These are phyloP conservation scores for Coregonus ussuriensis DNA, from an alignment of 2,797 vertebrate species.

Conservation along the genomic window DNA sequence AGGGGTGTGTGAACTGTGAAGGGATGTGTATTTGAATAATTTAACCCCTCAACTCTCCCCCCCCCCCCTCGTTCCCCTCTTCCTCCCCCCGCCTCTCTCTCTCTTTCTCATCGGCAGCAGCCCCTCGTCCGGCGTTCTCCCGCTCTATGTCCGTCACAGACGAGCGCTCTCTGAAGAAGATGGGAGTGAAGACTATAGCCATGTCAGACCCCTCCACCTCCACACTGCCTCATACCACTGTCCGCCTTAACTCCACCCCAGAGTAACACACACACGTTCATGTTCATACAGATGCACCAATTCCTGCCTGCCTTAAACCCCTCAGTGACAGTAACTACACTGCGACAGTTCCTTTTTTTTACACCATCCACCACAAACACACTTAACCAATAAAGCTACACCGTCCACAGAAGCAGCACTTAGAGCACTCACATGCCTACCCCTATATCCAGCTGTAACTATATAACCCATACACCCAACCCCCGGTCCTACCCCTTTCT, in stretches of 20 bases:
- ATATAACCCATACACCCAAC: no score
- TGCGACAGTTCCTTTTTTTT: background rate
- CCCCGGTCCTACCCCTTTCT: no score
- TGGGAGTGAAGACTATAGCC: conserved; percentile 67
- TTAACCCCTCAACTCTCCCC: conserved; percentile 14
- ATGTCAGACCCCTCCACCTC: conserved; percentile 58
- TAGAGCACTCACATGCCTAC: background rate
- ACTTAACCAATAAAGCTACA: background rate
- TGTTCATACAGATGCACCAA: background rate
- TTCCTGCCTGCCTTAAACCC: background rate
- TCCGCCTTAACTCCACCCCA: background rate
- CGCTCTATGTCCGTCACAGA: conserved; percentile 81
- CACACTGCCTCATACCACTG: conserved; percentile 69
- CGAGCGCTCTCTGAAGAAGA: conserved; percentile 74
- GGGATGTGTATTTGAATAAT: conserved; percentile 31
- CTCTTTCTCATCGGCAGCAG: conserved; percentile 24
- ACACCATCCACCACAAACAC: background rate
- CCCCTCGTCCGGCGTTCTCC: conserved; percentile 56
- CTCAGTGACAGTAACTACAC: background rate
- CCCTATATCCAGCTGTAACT: no score
- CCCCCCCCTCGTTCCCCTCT: conserved; percentile 15
- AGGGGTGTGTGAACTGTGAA: conserved; percentile 49
- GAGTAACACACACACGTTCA: background rate
- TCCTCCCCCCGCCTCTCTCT: background rate
- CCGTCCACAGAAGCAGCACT: background rate